Base-by-base conservation (phyloP, 1,140 invertebrate species). In the Parapsyche elsis region DNA sequence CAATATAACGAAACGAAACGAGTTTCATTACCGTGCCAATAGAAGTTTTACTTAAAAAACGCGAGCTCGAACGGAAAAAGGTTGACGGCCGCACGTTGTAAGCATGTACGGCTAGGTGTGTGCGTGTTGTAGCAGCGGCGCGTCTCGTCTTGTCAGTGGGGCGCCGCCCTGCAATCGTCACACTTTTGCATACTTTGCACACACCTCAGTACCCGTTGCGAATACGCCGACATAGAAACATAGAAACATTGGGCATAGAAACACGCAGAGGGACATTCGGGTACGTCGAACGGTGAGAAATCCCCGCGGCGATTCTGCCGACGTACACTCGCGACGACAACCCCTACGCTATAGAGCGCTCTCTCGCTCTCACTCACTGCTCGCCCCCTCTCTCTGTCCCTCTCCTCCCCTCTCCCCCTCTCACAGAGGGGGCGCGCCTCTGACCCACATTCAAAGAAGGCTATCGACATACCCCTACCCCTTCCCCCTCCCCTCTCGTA, bases 81-180 rank as follows among this genome's bases (percentile, higher is more conserved):
- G 45, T 46, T 12, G 53, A 59, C 16, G 5, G n/a, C 16, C 5
- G 16, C 9, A 59, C 5, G 16, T 59, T 61, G 59, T 5, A 16
- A 12, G 16, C 4, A 16, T 30, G 61, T 12, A 4, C 1, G 61
- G 0, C 5, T 5, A 16, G 21, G 61, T 5, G 61, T 21, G 61
- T 23, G 61, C 10, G 61, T 30, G 61, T 12, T 12, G 61, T 24
- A 12, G 61, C n/a, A n/a, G 61, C 61, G 19, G 61, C 71, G 38
- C 16, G n/a, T 14, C 5, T 30, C 71, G 71, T 53, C 14, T 45
- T 53, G 71, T 53, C 71, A 73, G 71, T 73, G 30, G 46, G 38
- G 71, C 71, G 71, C 71, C 38, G 71, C 71, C 71, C 71, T 53
- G 38, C 38, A 38, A 38, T n/a, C n/a, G n/a, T n/a, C n/a, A n/a